A percentile compares a stretch with the other conserved stretches of the same genome.
Evolutionary conservation across 2,888 invertebrate species (phyloP).

Genomic region (Sceliomorpha sp.): DNA sequence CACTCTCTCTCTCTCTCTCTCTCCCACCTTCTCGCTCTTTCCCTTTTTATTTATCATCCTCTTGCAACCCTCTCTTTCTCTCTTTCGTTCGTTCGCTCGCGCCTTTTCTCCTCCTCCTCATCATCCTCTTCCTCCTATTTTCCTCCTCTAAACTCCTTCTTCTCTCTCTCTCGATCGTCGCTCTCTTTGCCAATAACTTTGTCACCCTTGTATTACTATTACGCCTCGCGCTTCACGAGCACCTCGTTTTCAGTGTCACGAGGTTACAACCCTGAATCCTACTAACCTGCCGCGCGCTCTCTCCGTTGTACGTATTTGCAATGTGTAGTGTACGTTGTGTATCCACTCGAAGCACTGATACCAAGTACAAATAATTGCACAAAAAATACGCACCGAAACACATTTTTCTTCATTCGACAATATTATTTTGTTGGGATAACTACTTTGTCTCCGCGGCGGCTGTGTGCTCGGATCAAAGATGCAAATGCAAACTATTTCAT

Average conservation of each 20-base stretch:
- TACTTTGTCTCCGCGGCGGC: constrained; percentile 20
- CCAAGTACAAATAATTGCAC: constrained; percentile 59
- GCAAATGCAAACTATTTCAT: constrained; percentile 49
- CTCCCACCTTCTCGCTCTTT: constrained; percentile 49
- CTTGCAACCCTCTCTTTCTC: too few relatives aligned
- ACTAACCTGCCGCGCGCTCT: constrained; percentile 18
- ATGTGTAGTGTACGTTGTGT: constrained; percentile 1
- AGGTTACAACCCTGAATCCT: constrained; percentile 41
- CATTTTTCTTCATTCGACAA: constrained; percentile 32
- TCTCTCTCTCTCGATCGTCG: constrained; percentile 23
- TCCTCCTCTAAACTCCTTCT: too few relatives aligned
- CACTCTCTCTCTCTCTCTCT: constrained; percentile 54
- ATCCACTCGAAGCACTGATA: constrained; percentile 55
- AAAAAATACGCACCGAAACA: constrained; percentile 41
- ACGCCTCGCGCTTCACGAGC: constrained; percentile 15
- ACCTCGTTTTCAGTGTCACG: constrained; percentile 27
- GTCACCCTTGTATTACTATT: constrained; percentile 34
- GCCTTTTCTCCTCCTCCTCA: too few relatives aligned
- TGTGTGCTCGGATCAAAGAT: constrained; percentile 36
- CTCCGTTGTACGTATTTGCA: constrained; percentile 13
- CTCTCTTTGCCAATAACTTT: constrained; percentile 37
- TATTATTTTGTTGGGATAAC: constrained; percentile 42
- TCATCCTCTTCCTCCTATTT: too few relatives aligned
- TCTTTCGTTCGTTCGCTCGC: too few relatives aligned
- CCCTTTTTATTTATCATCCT: constrained; percentile 55